Conservation (phyloP, 2,888 invertebrate genomes). For the Eristalinus sepulchralis region DNA sequence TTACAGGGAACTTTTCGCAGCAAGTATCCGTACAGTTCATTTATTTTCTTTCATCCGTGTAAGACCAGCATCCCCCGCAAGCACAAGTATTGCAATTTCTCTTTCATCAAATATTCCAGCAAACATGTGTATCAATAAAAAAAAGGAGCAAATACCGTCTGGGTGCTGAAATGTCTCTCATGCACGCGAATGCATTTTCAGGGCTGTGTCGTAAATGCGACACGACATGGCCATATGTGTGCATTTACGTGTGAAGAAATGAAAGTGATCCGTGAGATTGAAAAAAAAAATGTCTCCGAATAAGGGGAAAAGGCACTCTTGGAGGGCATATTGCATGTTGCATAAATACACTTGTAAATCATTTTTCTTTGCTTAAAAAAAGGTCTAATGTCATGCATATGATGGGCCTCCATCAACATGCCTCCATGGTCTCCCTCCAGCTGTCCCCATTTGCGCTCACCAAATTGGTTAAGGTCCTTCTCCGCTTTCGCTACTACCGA, state of each 20-base stretch:
- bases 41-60: neutral
- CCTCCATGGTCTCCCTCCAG: too few species aligned
- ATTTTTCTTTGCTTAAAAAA: too few species aligned
- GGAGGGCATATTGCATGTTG: neutral
- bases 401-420: too few species aligned
- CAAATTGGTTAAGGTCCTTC: too few species aligned
- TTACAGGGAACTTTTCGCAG: neutral
- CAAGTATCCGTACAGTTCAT: neutral
- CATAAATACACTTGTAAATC: too few species aligned
- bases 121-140: neutral
- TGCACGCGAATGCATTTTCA: neutral
- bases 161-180: neutral
- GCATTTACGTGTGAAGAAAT: neutral
- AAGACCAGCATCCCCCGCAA: neutral
- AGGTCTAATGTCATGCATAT: too few species aligned
- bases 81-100: neutral
- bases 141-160: neutral
- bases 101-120: neutral
- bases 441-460: too few species aligned
- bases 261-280: neutral
- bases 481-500: too few species aligned
- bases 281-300: neutral
- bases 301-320: neutral
- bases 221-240: neutral
- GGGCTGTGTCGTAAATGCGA: neutral